Base-by-base conservation (phyloP, 2,797 vertebrate species). In the Sardinella longiceps region DNA sequence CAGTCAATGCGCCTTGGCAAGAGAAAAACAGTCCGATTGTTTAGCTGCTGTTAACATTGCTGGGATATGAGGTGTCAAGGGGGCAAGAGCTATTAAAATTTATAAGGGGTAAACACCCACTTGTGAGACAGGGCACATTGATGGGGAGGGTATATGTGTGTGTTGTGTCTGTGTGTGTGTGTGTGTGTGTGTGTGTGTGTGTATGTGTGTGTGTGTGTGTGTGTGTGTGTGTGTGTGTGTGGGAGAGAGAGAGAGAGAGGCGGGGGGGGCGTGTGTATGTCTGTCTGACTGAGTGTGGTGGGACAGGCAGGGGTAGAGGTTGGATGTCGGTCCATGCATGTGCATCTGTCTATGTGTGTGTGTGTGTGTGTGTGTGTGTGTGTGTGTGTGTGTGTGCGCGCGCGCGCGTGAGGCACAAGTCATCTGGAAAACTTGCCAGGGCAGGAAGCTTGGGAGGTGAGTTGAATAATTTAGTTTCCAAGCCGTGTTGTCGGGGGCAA, bases 391-490 rank as follows among this genome's bases (percentile, higher is more conserved):
- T 60, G 56, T 60, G 60, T n/a, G 60, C 30, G 28, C 30, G 60
- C 28, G 60, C 14, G 28, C 15, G 30, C 37, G 60, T 30, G 30
- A 14, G 63, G 37, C 70, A 77, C 70, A 77, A 77, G 70, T 77
- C 70, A 77, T 39, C 18, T 77, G 37, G 70, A 77, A 77, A 77
- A 77, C 33, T 43, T 77, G 70, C 33, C 70, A 43, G 70, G 20
- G 33, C 33, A 77, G 70, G 70, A 43, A 43, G 70, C 37, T 20
- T 77, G 37, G 70, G 43, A 37, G 66, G 15, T 77, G 70, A 43
- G 70, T 77, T 77, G 70, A 77, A 77, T 77, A 39, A 77, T 77
- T 77, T 77, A 77, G 18, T 77, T 77, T 43, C 70, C 6, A 20
- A 39, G 70, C 37, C 15, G 70, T 0, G 70, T 23, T 77, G 70